phyloP scores from a whole-genome alignment of 2,113 vertebrate species.

The Coptodon rendalli region DNA sequence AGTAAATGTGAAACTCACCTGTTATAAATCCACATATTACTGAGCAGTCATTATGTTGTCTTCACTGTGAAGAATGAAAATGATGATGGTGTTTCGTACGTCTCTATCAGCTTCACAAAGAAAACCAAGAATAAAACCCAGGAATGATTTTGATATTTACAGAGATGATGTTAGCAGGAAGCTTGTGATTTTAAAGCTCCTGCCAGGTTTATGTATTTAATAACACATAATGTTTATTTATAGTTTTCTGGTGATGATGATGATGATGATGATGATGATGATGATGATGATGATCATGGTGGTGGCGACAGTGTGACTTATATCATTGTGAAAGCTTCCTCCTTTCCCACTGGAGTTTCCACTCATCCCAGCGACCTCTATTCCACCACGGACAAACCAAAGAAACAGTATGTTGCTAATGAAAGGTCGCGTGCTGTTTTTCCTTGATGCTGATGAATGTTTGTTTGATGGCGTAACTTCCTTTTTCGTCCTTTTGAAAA shows the following conservation, averaged over 20 bases:
- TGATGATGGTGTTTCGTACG: background rate
- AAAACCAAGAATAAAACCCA: background rate
- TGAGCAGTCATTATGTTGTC: background rate
- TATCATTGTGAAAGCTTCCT: background rate
- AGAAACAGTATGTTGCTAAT: background rate
- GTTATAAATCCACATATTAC: background rate
- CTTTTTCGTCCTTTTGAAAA: background rate
- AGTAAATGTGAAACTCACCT: background rate
- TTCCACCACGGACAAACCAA: background rate
- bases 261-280: background rate
- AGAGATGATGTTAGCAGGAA: background rate
- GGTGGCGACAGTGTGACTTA: background rate
- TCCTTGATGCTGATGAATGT: background rate
- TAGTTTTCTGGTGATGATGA: background rate
- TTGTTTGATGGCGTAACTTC: background rate
- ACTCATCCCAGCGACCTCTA: background rate
- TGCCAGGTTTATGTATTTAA: background rate
- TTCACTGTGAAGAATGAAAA: background rate
- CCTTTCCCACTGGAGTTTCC: background rate
- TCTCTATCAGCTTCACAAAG: background rate
- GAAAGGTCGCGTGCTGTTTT: background rate
- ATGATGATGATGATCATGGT: background rate
- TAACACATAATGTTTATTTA: background rate
- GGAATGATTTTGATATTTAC: background rate
- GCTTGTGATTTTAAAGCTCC: background rate